These are phyloP conservation scores for Mactra quadrangularis DNA, from an alignment of 1,140 invertebrate species.

Conservation along the genomic window DNA sequence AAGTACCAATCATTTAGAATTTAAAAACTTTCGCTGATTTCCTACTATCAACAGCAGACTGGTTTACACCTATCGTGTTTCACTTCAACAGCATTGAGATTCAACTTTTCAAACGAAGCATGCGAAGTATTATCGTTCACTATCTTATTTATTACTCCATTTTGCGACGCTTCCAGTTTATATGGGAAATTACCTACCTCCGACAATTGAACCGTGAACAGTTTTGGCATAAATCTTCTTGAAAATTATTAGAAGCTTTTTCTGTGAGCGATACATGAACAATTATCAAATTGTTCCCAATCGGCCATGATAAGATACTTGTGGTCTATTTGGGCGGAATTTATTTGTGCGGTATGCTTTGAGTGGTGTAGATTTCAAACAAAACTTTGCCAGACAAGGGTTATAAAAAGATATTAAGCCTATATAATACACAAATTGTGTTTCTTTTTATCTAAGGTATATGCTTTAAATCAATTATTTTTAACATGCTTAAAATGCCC, in stretches of 20 bases:
- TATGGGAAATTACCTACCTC: constrained; percentile 14
- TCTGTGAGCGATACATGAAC: constrained; percentile 18
- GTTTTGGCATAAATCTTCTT: constrained; percentile 49
- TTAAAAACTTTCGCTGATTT: not conserved
- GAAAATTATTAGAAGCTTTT: constrained; percentile 6
- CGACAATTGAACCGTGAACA: constrained; percentile 8
- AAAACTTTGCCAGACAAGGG: constrained; percentile 6
- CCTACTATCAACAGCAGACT: constrained; percentile 8
- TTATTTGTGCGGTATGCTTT: constrained; percentile 36
- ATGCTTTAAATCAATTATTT: constrained; percentile 34
- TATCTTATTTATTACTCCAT: constrained; percentile 29
- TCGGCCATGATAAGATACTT: constrained; percentile 46
- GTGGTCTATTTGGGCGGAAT: constrained; percentile 33
- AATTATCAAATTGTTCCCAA: constrained; percentile 63
- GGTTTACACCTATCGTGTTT: constrained; percentile 38
- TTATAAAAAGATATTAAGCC: constrained; percentile 18
- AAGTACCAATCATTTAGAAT: no score
- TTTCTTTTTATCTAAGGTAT: constrained; percentile 7
- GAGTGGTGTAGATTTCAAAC: constrained; percentile 52
- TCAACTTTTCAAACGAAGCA: constrained; percentile 27
- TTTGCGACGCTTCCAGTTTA: not conserved
- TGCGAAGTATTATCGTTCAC: constrained; percentile 5
- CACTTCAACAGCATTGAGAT: constrained; percentile 3
- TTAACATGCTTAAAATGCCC: not conserved
- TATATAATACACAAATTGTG: no score